Conservation (phyloP, 2,113 vertebrate species). For the Rhynchopsitta pachyrhyncha region DNA sequence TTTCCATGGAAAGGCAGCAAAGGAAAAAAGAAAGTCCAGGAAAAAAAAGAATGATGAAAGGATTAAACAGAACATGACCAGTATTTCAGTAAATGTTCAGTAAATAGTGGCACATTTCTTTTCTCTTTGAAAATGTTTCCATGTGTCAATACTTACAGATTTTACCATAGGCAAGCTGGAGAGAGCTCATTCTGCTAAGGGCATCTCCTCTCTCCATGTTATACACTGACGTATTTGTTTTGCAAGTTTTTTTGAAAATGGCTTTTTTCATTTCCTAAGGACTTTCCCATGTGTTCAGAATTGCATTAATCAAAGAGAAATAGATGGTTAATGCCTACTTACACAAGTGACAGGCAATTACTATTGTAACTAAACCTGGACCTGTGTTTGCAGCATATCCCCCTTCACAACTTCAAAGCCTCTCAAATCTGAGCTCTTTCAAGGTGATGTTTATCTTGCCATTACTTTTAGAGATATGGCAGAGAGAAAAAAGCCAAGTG, state of each 20-base stretch:
- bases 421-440: not conserved
- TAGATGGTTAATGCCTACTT: not conserved
- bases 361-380: not conserved
- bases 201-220: not conserved
- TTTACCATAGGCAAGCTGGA: not conserved
- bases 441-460: not conserved
- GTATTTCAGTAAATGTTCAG: not conserved
- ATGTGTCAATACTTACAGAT: not conserved
- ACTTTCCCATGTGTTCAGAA: not conserved
- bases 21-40: not conserved
- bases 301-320: not conserved
- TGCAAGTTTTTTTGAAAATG: not conserved
- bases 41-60: not conserved
- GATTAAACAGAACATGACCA: slow-evolving; percentile 5
- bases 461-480: not conserved
- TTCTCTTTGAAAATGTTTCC: not conserved
- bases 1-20: slow-evolving; percentile 59
- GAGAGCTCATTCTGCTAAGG: not conserved
- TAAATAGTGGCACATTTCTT: not conserved
- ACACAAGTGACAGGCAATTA: not conserved
- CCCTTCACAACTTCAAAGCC: not conserved
- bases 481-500: not conserved
- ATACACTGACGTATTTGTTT: not conserved
- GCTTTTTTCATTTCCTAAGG: not conserved
- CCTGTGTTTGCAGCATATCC: not conserved